phyloP scores from a whole-genome alignment of 2,888 invertebrate species.

The Chaitophorus viminalis region DNA sequence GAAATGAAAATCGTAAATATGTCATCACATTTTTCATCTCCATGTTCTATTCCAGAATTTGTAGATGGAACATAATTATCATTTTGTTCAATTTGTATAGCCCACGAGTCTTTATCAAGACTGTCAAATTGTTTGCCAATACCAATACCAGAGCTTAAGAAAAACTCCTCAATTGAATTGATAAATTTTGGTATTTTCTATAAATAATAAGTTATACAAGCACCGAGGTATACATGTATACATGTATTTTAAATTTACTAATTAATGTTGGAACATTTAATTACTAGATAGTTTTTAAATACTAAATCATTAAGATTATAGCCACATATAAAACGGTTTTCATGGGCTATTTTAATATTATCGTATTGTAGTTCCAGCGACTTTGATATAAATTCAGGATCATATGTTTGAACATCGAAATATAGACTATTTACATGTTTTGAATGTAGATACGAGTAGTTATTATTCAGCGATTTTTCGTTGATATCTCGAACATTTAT shows the following conservation, averaged over 20 bases:
- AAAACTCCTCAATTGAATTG: not conserved
- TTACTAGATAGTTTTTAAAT: conserved; percentile 28
- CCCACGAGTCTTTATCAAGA: conserved; percentile 9
- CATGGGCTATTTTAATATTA: not conserved
- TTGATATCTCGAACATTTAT: conserved; percentile 26
- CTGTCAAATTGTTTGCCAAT: not conserved
- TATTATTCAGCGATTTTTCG: conserved; percentile 22
- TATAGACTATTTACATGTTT: conserved; percentile 39
- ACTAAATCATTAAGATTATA: conserved; percentile 30
- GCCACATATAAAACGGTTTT: conserved; percentile 22
- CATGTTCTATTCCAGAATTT: not conserved
- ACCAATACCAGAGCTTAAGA: not conserved
- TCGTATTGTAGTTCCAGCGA: not conserved
- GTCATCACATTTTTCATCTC: not conserved
- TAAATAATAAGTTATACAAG: conserved; percentile 11
- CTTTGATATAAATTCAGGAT: conserved; percentile 1
- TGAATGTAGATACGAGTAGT: conserved; percentile 3
- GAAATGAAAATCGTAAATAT: not conserved
- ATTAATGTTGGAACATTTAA: not conserved
- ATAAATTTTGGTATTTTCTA: conserved; percentile 12
- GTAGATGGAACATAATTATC: not conserved
- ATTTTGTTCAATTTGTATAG: not conserved
- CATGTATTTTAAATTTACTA: not conserved
- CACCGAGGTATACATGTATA: not conserved
- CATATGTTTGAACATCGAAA: conserved; percentile 13